phyloP scores from a whole-genome alignment of 2,888 invertebrate species.

The Dolichomitus sp. region DNA sequence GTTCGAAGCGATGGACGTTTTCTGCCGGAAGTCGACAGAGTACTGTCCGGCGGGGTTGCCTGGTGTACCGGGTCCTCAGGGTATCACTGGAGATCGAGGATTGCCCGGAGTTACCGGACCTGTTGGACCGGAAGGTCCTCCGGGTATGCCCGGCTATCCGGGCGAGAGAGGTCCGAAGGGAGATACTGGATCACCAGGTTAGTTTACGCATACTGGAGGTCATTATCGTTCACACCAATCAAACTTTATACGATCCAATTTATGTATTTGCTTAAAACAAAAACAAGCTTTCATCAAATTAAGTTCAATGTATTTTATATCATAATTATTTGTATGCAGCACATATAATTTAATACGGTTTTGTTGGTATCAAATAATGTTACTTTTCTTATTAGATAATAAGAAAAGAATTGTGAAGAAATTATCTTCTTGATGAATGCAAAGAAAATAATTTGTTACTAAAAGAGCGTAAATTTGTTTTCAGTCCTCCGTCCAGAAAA shows the following conservation, averaged over 20 bases:
- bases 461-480: too few species aligned
- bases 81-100: slow-evolving; percentile 88
- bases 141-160: slow-evolving; percentile 86
- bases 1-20: slow-evolving; percentile 94
- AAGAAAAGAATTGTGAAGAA: too few species aligned
- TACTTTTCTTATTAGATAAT: too few species aligned
- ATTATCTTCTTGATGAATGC: too few species aligned
- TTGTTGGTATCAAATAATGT: too few species aligned
- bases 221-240: neutral
- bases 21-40: slow-evolving; percentile 94
- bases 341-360: too few species aligned
- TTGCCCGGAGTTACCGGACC: slow-evolving; percentile 90
- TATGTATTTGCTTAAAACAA: neutral
- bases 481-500: too few species aligned
- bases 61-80: slow-evolving; percentile 88
- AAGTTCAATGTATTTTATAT: neutral
- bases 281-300: neutral
- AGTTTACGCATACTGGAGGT: neutral
- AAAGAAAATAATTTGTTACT: too few species aligned
- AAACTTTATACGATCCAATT: neutral
- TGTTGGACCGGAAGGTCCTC: slow-evolving; percentile 91
- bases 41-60: slow-evolving; percentile 92
- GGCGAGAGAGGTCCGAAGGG: slow-evolving; percentile 91
- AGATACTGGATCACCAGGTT: slow-evolving; percentile 88
- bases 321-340: too few species aligned